A percentile compares a stretch with the other conserved stretches of the same genome.
Conservation (phyloP, 2,113 vertebrate genomes). For the Cairina moschata region DNA sequence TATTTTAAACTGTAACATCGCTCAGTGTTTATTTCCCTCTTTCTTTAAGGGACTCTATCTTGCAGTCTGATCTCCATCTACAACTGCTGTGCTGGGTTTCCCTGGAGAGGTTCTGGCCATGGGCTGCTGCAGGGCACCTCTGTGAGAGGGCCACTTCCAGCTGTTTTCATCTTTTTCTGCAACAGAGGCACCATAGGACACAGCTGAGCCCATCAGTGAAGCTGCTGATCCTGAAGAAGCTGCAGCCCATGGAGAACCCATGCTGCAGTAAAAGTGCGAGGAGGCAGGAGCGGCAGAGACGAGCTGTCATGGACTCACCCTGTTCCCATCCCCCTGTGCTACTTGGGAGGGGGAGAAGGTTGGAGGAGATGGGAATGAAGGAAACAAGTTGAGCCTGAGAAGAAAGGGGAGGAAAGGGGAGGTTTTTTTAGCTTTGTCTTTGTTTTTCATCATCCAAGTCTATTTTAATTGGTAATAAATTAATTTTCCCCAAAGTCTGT, state of each 20-base stretch:
- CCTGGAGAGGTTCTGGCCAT: neutral
- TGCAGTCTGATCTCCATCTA: neutral
- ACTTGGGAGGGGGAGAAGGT: no score
- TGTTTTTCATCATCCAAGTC: no score
- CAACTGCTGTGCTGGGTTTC: fast-evolving
- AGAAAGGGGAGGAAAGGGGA: no score
- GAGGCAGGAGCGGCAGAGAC: neutral
- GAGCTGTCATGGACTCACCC: no score
- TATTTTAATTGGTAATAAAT: neutral
- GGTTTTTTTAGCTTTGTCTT: no score
- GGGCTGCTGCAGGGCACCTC: neutral
- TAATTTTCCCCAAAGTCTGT: neutral
- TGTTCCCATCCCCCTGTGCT: no score
- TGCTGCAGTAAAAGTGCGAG: neutral
- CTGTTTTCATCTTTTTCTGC: no score
- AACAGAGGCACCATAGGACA: neutral
- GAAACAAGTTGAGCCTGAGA: no score
- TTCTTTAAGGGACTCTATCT: neutral
- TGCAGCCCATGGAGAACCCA: neutral
- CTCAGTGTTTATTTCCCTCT: neutral
- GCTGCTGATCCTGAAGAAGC: neutral
- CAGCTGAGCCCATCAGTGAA: neutral
- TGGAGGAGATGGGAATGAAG: no score
- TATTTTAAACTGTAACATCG: neutral
- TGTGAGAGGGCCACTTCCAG: neutral